A percentile compares a stretch with the other conserved stretches of the same genome.
phyloP scores from a whole-genome alignment of 2,888 invertebrate genomes.

The Metalampra italica region DNA sequence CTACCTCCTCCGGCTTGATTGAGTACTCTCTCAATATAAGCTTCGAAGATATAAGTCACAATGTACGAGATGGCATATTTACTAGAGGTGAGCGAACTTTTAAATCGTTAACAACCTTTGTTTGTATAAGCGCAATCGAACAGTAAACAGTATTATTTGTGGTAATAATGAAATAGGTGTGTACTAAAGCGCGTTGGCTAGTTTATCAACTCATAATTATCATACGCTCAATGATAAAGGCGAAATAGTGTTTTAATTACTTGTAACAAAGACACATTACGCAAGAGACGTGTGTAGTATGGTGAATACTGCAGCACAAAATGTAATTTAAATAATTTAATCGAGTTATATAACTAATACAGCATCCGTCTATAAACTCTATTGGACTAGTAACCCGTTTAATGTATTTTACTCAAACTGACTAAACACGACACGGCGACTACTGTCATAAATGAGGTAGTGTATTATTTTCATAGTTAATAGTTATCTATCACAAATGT shows the following conservation, averaged over 20 bases:
- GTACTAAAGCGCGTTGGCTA: conserved; percentile 15
- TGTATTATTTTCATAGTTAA: too few species aligned
- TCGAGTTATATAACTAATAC: neutral
- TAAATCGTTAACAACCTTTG: conserved; percentile 13
- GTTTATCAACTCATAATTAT: conserved; percentile 29
- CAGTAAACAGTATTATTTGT: neutral
- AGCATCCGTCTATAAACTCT: neutral
- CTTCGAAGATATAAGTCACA: conserved; percentile 82
- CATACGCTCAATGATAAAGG: conserved; percentile 25
- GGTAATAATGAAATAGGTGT: neutral
- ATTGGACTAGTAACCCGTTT: neutral
- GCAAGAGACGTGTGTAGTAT: neutral
- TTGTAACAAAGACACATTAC: neutral
- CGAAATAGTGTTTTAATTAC: conserved; percentile 1
- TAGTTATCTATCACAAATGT: too few species aligned
- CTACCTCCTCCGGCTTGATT: conserved; percentile 53
- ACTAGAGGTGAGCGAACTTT: conserved; percentile 67
- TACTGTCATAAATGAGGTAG: too few species aligned
- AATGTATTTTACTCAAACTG: neutral
- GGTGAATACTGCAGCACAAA: neutral
- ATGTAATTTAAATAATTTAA: neutral
- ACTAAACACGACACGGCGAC: too few species aligned
- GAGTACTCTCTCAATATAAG: conserved; percentile 80
- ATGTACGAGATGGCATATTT: conserved; percentile 79
- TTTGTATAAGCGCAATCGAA: neutral